Conservation (phyloP, 1,140 invertebrate genomes). For the Microplitis mediator region DNA sequence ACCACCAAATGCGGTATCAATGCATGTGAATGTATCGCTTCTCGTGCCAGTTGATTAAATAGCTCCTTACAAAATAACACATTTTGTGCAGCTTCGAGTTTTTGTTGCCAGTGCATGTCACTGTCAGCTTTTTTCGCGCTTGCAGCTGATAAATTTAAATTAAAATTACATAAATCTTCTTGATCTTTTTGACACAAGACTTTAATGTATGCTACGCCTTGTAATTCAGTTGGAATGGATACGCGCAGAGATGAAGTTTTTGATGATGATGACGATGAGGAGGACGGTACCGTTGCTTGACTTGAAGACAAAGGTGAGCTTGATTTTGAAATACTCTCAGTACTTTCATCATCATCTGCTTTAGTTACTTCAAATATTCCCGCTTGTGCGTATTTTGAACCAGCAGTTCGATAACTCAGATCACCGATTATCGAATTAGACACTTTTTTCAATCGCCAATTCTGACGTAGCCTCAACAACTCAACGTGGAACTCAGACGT, state of each 20-base stretch:
- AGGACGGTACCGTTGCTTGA: neutral
- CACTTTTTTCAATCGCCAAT: conserved; percentile 95
- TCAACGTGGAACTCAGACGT: conserved; percentile 93
- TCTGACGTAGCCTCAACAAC: conserved; percentile 84
- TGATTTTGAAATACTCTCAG: conserved; percentile 2
- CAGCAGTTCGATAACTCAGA: conserved; percentile 91
- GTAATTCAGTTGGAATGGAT: conserved; percentile 89
- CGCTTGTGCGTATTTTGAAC: conserved; percentile 90
- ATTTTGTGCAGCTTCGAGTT: conserved; percentile 94
- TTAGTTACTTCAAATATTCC: conserved; percentile 97
- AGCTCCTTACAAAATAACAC: conserved; percentile 97
- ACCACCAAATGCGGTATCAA: conserved; percentile 96
- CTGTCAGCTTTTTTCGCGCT: conserved; percentile 71
- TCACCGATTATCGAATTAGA: conserved; percentile 95
- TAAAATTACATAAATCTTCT: conserved; percentile 80
- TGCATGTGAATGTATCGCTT: conserved; percentile 90
- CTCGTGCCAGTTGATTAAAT: conserved; percentile 91
- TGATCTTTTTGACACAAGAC: conserved; percentile 92
- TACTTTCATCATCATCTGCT: conserved; percentile 79
- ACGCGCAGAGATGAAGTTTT: conserved; percentile 84
- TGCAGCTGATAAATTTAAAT: conserved; percentile 74
- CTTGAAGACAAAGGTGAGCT: too few species aligned
- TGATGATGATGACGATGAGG: conserved; percentile 39
- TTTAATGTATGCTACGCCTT: conserved; percentile 94
- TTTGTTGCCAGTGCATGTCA: conserved; percentile 91